These are phyloP conservation scores for Tortrix viridana DNA, from an alignment of 2,888 invertebrate genomes.

Conservation along the genomic window DNA sequence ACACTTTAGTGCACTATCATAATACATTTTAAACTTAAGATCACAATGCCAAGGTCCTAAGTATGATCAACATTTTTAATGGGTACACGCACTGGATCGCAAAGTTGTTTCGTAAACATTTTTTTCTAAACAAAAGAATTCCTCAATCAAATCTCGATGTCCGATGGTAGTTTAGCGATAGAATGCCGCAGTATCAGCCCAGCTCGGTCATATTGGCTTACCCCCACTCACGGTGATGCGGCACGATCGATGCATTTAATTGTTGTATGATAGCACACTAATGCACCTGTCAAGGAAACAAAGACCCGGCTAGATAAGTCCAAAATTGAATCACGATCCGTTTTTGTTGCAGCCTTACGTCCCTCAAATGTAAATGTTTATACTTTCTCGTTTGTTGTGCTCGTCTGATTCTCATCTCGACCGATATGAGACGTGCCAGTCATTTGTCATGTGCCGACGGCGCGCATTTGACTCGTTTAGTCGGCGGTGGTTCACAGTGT, in stretches of 20 bases:
- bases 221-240: conserved; percentile 71
- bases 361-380: conserved; percentile 81
- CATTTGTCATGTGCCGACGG: conserved; percentile 68
- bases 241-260: conserved; percentile 80
- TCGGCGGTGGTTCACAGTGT: conserved; percentile 24
- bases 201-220: conserved; percentile 43
- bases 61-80: too few relatives aligned
- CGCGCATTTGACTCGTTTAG: conserved; percentile 28
- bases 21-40: too few relatives aligned
- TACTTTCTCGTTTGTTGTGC: conserved; percentile 70
- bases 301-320: conserved; percentile 76
- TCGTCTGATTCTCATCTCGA: conserved; percentile 66
- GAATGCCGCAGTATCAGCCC: conserved; percentile 42
- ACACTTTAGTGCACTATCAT: too few relatives aligned
- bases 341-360: conserved; percentile 58
- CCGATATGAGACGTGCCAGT: conserved; percentile 70
- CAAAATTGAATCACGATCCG: conserved; percentile 75
- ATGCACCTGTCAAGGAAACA: conserved; percentile 84
- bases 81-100: conserved; percentile 1
- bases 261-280: conserved; percentile 81
- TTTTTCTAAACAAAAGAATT: conserved; percentile 71
- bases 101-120: conserved; percentile 31
- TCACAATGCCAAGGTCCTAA: too few relatives aligned
- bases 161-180: conserved; percentile 45
- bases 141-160: conserved; percentile 63